These are phyloP conservation scores for Euzophera pinguis DNA, from an alignment of 2,888 invertebrate genomes.

Conservation along the genomic window DNA sequence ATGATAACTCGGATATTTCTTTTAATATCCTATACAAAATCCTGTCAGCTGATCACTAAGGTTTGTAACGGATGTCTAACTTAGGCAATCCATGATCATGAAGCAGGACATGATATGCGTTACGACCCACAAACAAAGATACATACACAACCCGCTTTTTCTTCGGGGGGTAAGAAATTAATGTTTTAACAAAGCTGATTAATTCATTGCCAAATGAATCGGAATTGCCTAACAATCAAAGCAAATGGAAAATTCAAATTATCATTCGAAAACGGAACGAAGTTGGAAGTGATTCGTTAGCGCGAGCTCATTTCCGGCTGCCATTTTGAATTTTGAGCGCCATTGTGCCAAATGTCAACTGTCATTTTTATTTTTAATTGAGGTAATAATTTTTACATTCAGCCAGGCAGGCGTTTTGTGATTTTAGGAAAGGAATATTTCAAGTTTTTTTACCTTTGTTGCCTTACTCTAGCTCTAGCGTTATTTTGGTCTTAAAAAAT, in stretches of 20 bases:
- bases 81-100: too few species aligned
- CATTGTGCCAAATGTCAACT: conserved; percentile 26
- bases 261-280: conserved; percentile 10
- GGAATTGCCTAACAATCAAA: neutral
- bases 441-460: neutral
- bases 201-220: neutral
- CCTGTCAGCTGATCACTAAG: too few species aligned
- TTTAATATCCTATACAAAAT: too few species aligned
- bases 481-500: too few species aligned
- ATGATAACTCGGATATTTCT: too few species aligned
- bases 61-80: too few species aligned
- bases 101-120: too few species aligned
- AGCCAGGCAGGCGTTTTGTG: conserved; percentile 8
- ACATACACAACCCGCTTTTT: too few species aligned
- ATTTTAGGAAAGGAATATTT: neutral
- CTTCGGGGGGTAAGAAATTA: too few species aligned
- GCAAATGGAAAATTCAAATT: conserved; percentile 14
- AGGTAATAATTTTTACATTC: conserved; percentile 19
- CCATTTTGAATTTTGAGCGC: conserved; percentile 38
- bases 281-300: conserved; percentile 37
- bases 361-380: conserved; percentile 35
- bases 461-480: too few species aligned
- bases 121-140: too few species aligned
- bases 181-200: too few species aligned
- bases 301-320: conserved; percentile 45